Base-by-base conservation (phyloP, 2,888 invertebrate genomes). In the Agrilus mali region DNA sequence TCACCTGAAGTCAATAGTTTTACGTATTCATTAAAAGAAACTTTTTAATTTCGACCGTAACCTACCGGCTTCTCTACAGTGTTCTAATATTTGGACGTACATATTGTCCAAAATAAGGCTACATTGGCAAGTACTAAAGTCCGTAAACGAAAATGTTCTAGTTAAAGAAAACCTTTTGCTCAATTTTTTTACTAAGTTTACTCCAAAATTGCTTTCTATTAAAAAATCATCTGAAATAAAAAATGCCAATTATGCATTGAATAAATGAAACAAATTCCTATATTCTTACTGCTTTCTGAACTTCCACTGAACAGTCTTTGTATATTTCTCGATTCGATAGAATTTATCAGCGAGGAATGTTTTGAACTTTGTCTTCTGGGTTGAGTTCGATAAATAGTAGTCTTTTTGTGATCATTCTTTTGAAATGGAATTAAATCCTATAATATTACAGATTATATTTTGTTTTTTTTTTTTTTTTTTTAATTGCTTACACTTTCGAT, bases 111-210 rank as follows among this genome's bases (percentile, higher is more conserved):
- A 59, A 46, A 78, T 77, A 10, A 70, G 51, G 31, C 70, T 59
- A 56, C 80, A 80, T 52, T 76, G 73, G 53, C 80, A 81, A 37
- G 68, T 64, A 2, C 65, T 64, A 46, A 76, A 70, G 48, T 78
- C 71, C 4, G 71, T 53, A 0, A 70, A 65, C 0, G 73, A 70
- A 48, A 77, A 77, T 0, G 60, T 60, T 41, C 53, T 55, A 4
- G 59, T 58, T 32, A 65, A 48, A 15, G 60, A 60, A 40, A 49
- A 55, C 45, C 60, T 58, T 36, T 59, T 52, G 43, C 58, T 58
- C 41, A 61, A 48, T 43, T 53, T 54, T 12, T 49, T 52, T n/a
- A 63, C 52, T 10, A 48, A 46, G 16, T 40, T 12, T 6, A 43
- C 13, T 13, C 43, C 43, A 17, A 38, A 38, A 32, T 17, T 38